A percentile compares a stretch with the other conserved stretches of the same genome.
Conservation (phyloP, 2,797 vertebrate genomes). For the Tokudaia muenninki region DNA sequence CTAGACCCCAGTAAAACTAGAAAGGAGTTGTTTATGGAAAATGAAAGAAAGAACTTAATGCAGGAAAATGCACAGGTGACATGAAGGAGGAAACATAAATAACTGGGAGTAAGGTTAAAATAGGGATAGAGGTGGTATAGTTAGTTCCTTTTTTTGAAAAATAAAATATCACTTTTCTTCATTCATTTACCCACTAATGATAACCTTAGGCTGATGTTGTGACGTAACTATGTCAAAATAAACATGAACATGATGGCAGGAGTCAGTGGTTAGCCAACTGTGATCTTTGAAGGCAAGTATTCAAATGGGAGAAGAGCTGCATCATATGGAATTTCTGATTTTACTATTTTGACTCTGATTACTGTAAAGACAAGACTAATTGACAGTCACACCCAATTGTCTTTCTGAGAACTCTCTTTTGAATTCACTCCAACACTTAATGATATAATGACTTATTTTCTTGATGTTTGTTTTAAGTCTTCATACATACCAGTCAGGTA, state of each 20-base stretch:
- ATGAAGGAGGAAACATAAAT: background rate
- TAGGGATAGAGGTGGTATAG: background rate
- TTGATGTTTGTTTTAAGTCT: background rate
- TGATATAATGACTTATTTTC: background rate
- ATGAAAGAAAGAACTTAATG: no score
- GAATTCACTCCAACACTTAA: background rate
- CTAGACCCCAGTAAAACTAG: no score
- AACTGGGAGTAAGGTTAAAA: background rate
- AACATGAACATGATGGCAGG: accelerated
- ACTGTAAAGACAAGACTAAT: background rate
- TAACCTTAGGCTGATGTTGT: background rate
- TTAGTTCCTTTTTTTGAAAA: background rate
- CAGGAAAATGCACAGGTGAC: background rate
- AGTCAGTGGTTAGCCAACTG: background rate
- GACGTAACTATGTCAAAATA: background rate
- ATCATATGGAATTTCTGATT: background rate
- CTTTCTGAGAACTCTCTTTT: background rate
- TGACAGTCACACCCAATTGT: background rate
- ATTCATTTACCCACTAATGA: background rate
- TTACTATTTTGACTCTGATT: background rate
- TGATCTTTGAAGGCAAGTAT: no score
- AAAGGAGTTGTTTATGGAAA: background rate
- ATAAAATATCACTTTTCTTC: background rate
- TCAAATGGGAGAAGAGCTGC: background rate
- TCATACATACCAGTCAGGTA: background rate